phyloP scores from a whole-genome alignment of 2,888 invertebrate species.

The Latrodectus hesperus region DNA sequence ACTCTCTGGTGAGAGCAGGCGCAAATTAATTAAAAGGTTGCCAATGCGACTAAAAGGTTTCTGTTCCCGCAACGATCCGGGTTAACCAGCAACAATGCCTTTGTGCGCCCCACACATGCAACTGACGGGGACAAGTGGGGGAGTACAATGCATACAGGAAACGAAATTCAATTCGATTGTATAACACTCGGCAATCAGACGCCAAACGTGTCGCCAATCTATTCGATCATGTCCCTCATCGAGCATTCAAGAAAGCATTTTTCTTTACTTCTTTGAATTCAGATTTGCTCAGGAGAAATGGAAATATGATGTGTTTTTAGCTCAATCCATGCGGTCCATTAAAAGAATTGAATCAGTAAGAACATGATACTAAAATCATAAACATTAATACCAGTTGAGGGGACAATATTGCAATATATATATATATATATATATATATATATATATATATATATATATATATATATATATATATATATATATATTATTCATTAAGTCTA shows the following conservation, averaged over 20 bases:
- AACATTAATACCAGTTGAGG: too few species aligned
- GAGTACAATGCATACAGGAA: slow-evolving; percentile 52
- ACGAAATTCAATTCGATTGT: slow-evolving; percentile 65
- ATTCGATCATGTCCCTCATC: neutral
- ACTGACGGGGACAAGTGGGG: slow-evolving; percentile 58
- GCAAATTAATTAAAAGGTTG: slow-evolving; percentile 66
- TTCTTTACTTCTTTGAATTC: neutral
- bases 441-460: too few species aligned
- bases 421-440: too few species aligned
- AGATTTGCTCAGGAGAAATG: neutral
- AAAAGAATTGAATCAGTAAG: neutral
- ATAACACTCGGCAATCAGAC: slow-evolving; percentile 53
- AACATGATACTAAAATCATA: too few species aligned
- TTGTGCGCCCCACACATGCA: slow-evolving; percentile 31
- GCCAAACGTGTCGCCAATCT: slow-evolving; percentile 52
- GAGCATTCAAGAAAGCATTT: neutral
- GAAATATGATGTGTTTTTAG: too few species aligned
- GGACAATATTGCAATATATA: too few species aligned
- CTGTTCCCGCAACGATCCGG: slow-evolving; percentile 44
- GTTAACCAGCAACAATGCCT: slow-evolving; percentile 51
- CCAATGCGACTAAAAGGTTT: slow-evolving; percentile 50
- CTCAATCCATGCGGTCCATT: neutral
- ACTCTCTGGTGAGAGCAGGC: neutral
- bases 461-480: too few species aligned
- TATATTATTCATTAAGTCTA: too few species aligned